phyloP scores from a whole-genome alignment of 2,888 invertebrate species.

The Ctenicera cuprea region DNA sequence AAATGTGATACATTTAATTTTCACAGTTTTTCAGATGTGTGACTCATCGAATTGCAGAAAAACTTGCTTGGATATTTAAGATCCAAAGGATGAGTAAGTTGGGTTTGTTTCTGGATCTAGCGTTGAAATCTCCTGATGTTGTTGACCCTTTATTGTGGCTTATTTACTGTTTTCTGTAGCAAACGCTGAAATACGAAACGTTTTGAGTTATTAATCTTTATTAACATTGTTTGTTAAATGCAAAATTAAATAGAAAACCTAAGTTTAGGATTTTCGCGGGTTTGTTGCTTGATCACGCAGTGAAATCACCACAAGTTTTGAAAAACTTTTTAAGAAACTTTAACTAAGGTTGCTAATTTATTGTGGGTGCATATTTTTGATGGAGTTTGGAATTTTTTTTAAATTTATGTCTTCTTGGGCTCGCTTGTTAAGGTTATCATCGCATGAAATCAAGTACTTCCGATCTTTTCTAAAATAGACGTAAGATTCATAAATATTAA shows the following conservation, averaged over 20 bases:
- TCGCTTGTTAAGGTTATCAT: not conserved
- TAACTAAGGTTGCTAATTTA: too few relatives aligned
- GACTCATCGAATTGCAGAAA: conserved; percentile 18
- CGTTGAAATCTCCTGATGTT: conserved; percentile 38
- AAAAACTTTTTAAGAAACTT: too few relatives aligned
- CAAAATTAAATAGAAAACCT: too few relatives aligned
- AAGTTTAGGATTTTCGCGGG: too few relatives aligned
- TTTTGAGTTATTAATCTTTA: too few relatives aligned
- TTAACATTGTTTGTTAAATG: too few relatives aligned
- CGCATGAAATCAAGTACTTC: not conserved
- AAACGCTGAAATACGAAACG: not conserved
- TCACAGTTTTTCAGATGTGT: conserved; percentile 15
- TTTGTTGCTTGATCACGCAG: too few relatives aligned
- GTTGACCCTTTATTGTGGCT: conserved; percentile 33
- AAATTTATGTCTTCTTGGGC: not conserved
- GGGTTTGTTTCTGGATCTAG: conserved; percentile 32
- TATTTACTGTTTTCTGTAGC: conserved; percentile 3
- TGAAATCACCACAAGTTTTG: too few relatives aligned
- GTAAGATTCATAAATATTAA: conserved; percentile 36
- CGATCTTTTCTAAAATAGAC: conserved; percentile 1
- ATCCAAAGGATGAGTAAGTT: conserved; percentile 35
- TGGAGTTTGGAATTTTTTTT: too few relatives aligned
- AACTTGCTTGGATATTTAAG: conserved; percentile 9
- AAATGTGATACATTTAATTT: conserved; percentile 15
- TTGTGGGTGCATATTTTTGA: too few relatives aligned